These are phyloP conservation scores for Caenorhabditis sinica DNA, from an alignment of 2,888 invertebrate species.

Conservation along the genomic window DNA sequence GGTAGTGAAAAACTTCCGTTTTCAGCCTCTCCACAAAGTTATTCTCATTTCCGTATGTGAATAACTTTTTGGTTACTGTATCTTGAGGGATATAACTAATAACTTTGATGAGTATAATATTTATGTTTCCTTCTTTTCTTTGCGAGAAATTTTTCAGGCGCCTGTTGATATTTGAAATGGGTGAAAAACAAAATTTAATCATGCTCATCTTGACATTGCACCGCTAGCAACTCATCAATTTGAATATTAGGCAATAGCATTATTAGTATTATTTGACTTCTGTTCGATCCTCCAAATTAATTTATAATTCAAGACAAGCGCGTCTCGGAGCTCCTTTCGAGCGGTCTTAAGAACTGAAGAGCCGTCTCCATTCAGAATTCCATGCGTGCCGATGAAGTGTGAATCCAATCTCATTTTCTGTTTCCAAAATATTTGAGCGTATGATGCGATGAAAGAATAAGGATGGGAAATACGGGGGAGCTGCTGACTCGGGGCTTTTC, in stretches of 20 bases:
- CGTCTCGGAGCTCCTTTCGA: slow-evolving; percentile 4
- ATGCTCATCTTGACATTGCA: neutral
- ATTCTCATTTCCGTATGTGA: neutral
- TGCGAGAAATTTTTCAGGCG: neutral
- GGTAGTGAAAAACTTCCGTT: too few relatives aligned
- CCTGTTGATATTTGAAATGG: too few relatives aligned
- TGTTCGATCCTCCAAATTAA: slow-evolving; percentile 52
- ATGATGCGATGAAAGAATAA: slow-evolving; percentile 24
- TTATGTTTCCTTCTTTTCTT: too few relatives aligned
- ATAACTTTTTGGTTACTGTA: neutral
- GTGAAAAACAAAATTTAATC: too few relatives aligned
- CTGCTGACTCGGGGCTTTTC: slow-evolving; percentile 19
- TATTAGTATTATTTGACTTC: slow-evolving; percentile 62
- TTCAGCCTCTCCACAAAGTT: neutral
- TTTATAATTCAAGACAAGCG: slow-evolving; percentile 65
- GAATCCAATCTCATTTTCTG: slow-evolving; percentile 59
- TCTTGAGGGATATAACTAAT: too few relatives aligned
- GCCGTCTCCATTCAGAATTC: slow-evolving; percentile 44
- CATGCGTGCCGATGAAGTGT: slow-evolving; percentile 54
- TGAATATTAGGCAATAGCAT: neutral
- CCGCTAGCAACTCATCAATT: slow-evolving; percentile 4
- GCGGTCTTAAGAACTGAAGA: slow-evolving; percentile 29
- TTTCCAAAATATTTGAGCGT: slow-evolving; percentile 58
- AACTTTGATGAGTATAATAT: too few relatives aligned
- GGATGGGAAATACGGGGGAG: slow-evolving; percentile 31